A percentile compares a stretch with the other conserved stretches of the same genome.
Evolutionary conservation across 2,797 vertebrate genomes (phyloP).

Genomic region (Dicrostonyx torquatus): DNA sequence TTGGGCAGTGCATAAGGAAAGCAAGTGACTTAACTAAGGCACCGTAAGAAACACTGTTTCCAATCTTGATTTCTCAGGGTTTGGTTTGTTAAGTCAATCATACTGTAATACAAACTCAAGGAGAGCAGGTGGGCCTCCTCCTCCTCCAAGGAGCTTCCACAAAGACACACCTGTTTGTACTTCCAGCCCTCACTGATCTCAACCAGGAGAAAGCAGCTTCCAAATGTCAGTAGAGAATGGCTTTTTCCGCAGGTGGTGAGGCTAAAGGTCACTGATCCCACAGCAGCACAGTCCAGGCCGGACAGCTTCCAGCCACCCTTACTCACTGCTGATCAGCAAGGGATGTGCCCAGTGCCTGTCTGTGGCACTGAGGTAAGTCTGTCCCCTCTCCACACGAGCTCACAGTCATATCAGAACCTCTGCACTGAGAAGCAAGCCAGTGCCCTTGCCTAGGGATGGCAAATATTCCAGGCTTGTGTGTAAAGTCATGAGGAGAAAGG

Average conservation of each 20-base stretch:
- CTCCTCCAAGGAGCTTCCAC: not conserved
- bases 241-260: not conserved
- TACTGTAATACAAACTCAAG: not conserved
- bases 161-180: not conserved
- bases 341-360: not conserved
- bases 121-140: accelerated
- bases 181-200: not conserved
- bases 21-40: constrained; percentile 14
- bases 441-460: not conserved
- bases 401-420: constrained; percentile 25
- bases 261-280: not conserved
- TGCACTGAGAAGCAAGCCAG: constrained; percentile 41
- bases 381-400: not conserved
- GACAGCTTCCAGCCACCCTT: not conserved
- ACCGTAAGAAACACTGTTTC: constrained; percentile 8
- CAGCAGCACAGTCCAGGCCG: not conserved
- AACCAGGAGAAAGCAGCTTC: constrained; percentile 33
- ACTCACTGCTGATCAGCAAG: not conserved
- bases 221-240: not conserved
- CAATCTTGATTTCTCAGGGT: not conserved
- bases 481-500: not conserved
- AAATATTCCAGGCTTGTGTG: not conserved
- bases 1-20: not conserved
- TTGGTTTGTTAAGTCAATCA: constrained; percentile 45
- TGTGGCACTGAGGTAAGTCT: not conserved